Evolutionary conservation across 2,888 invertebrate genomes (phyloP).

Genomic region (Orchestes rusci): DNA sequence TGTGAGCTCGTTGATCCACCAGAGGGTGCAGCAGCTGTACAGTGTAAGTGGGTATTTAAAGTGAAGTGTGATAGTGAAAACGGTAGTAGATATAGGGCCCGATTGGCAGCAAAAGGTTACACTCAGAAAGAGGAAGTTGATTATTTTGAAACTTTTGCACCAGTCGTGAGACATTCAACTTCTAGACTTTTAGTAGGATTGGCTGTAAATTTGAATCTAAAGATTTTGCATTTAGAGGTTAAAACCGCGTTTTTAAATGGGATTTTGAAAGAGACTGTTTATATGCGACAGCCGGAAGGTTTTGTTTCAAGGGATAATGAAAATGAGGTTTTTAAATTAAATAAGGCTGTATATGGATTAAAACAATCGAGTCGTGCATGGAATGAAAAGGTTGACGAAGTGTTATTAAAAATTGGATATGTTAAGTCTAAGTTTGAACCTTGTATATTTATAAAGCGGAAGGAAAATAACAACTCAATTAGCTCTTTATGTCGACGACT

Average conservation of each 20-base stretch:
- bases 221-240: conserved; percentile 26
- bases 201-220: conserved; percentile 24
- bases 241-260: conserved; percentile 32
- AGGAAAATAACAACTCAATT: too few species aligned
- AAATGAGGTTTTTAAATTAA: conserved; percentile 19
- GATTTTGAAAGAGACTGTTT: conserved; percentile 25
- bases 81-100: conserved; percentile 25
- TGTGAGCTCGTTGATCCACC: conserved; percentile 29
- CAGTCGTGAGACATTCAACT: conserved; percentile 23
- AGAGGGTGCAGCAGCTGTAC: conserved; percentile 21
- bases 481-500: too few species aligned
- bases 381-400: conserved; percentile 21
- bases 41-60: conserved; percentile 33
- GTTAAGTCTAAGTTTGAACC: conserved; percentile 23
- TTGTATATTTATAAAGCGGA: conserved; percentile 24
- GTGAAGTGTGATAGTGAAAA: conserved; percentile 23
- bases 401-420: conserved; percentile 18
- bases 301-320: conserved; percentile 11
- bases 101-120: conserved; percentile 30
- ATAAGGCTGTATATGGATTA: conserved; percentile 26
- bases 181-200: conserved; percentile 26
- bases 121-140: conserved; percentile 27
- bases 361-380: conserved; percentile 25
- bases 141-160: conserved; percentile 29
- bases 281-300: conserved; percentile 26